Evolutionary conservation across 2,113 vertebrate species (phyloP).

Genomic region (Cyphomyrus plagiostoma): DNA sequence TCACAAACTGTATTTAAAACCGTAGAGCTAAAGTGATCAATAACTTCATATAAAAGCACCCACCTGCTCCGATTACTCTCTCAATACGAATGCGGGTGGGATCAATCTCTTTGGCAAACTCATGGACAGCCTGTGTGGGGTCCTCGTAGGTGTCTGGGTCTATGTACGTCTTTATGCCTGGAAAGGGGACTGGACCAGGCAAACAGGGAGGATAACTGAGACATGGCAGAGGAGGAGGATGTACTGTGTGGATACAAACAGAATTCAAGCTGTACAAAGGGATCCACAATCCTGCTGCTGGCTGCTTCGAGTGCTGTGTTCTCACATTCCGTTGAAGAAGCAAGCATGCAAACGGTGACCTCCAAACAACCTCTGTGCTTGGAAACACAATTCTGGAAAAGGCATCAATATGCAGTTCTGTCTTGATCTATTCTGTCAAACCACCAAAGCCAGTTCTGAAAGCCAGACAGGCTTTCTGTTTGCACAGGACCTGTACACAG

Average conservation of each 20-base stretch:
- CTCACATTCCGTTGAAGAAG: background rate
- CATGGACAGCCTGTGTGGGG: slow-evolving; percentile 88
- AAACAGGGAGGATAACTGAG: slow-evolving; percentile 12
- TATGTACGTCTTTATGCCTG: slow-evolving; percentile 89
- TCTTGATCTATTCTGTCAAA: background rate
- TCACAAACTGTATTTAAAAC: background rate
- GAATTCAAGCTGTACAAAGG: background rate
- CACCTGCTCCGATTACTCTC: slow-evolving; percentile 94
- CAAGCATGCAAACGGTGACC: background rate
- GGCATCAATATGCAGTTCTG: background rate
- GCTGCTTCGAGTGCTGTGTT: background rate
- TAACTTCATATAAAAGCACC: slow-evolving; percentile 5
- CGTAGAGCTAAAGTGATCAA: background rate
- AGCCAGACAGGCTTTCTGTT: background rate
- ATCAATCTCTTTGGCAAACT: slow-evolving; percentile 96
- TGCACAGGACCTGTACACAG: background rate
- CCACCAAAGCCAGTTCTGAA: background rate
- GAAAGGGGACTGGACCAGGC: slow-evolving; percentile 72
- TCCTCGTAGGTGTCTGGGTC: slow-evolving; percentile 97
- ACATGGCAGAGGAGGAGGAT: background rate
- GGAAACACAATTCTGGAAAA: background rate
- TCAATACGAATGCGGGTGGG: slow-evolving; percentile 94
- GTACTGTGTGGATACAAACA: background rate
- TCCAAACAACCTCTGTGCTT: background rate
- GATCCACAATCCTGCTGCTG: background rate